Evolutionary conservation across 1,140 invertebrate species (phyloP), one percentile per base, ranked within the genome.

Genomic region (Zaprionus capensis): DNA sequence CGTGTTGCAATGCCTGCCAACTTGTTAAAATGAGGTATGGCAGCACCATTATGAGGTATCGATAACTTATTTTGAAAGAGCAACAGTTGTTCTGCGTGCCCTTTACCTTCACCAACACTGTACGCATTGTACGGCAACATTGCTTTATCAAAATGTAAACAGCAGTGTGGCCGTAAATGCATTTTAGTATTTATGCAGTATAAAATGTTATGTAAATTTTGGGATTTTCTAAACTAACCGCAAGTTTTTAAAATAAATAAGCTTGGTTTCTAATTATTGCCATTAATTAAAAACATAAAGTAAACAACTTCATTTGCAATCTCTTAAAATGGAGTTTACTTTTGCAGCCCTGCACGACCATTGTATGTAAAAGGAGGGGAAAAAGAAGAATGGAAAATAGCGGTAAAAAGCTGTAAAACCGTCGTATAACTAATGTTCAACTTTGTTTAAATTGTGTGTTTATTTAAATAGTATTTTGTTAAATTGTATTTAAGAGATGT

Each of bases 1-100:
- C 58, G 71, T 87, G 80, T 77, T 76, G 65, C 20, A 26, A 9
- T 28, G 26, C 17, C n/a, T 71, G 61, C 49, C 64, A 61, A 26
- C 70, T 36, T 67, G 49, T 58, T 44, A 12, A 38, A 59, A 31
- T 36, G 17, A 6, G 14, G n/a, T 53, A 55, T 67, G 71, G 71
- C 63, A 59, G 9, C 44, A 9, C 55, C 11, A 46, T 46, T 64
- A 2, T 34, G 31, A 15, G 51, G 38, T 75, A 75, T 75, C 72
- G 72, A 75, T 75, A 75, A 64, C n/a, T 17, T 17, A 17, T 28
- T 70, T 64, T 56, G 46, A 15, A 3, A 38, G 49, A 28, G 53
- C 17, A 74, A 58, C 72, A 75, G 55, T 51, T 74, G 72, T 70
- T 68, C 26, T 49, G 12, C 49, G 57, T 20, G 24, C 36, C 57